A percentile compares a stretch with the other conserved stretches of the same genome.
Evolutionary conservation across 92 coral and sea anemone genomes (phyloP).

Genomic region (Bergia puertoricense): DNA sequence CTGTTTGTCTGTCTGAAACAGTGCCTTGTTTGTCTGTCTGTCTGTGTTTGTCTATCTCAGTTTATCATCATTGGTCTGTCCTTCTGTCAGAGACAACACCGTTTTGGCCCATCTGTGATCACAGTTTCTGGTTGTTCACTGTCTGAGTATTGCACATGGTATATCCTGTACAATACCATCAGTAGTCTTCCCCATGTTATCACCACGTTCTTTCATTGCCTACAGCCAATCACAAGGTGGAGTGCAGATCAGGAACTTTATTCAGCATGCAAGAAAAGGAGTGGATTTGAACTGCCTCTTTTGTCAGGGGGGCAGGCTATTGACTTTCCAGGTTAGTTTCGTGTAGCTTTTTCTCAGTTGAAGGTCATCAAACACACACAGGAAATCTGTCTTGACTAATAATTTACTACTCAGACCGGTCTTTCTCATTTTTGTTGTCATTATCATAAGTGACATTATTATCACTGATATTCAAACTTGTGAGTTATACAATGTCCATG

Average conservation of each 20-base stretch:
- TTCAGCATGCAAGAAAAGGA: constrained; percentile 73
- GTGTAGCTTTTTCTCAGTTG: background rate
- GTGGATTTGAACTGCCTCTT: constrained; percentile 83
- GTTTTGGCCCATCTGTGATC: background rate
- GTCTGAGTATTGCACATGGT: background rate
- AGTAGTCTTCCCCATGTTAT: background rate
- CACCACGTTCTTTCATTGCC: background rate
- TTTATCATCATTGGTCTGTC: no score
- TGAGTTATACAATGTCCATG: no score
- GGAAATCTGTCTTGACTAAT: no score
- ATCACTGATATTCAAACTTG: no score
- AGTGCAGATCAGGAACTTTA: constrained; percentile 77
- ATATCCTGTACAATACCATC: background rate
- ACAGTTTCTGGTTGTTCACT: background rate
- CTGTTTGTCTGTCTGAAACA: no score
- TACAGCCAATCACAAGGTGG: constrained; percentile 90
- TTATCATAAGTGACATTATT: no score
- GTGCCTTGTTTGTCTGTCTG: no score
- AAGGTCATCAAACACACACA: no score
- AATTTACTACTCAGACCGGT: no score
- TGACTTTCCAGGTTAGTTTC: constrained; percentile 76
- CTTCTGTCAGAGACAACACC: background rate
- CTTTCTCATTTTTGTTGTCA: no score
- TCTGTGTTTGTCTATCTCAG: no score
- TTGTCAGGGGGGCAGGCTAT: constrained; percentile 63